These are phyloP conservation scores for Ennomos quercinarius DNA, from an alignment of 2,888 invertebrate species.

Conservation along the genomic window DNA sequence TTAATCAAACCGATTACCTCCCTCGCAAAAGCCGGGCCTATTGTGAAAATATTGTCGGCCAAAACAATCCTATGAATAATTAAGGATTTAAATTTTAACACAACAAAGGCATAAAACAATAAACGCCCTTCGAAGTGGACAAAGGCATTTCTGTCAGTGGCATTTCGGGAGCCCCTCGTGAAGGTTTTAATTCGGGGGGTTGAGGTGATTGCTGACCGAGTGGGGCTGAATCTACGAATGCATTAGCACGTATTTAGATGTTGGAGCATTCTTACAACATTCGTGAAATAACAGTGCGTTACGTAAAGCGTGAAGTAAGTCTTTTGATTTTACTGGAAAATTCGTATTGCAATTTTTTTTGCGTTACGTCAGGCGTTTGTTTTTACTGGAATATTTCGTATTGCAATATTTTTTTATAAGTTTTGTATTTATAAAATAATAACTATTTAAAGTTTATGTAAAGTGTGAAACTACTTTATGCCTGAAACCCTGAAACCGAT, in stretches of 20 bases:
- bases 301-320: background rate
- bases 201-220: conserved; percentile 47
- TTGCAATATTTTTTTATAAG: too few relatives aligned
- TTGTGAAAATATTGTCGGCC: conserved; percentile 84
- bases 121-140: conserved; percentile 80
- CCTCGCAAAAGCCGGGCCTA: conserved; percentile 75
- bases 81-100: conserved; percentile 84
- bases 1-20: conserved; percentile 85
- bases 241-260: conserved; percentile 53
- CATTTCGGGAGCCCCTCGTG: conserved; percentile 67
- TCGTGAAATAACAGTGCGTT: conserved; percentile 3
- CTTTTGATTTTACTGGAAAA: background rate
- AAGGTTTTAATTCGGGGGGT: conserved; percentile 68
- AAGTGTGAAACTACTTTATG: too few relatives aligned
- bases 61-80: conserved; percentile 85
- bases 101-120: conserved; percentile 84
- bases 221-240: conserved; percentile 40
- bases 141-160: conserved; percentile 78
- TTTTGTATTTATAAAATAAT: too few relatives aligned
- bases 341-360: too few relatives aligned
- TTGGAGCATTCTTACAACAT: conserved; percentile 35
- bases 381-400: too few relatives aligned
- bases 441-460: too few relatives aligned
- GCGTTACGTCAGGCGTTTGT: background rate
- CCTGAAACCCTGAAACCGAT: too few relatives aligned